Percentiles rank a stretch among this genome's conserved stretches.
phyloP scores from a whole-genome alignment of 2,113 vertebrate genomes.

The Dendropsophus ebraccatus region DNA sequence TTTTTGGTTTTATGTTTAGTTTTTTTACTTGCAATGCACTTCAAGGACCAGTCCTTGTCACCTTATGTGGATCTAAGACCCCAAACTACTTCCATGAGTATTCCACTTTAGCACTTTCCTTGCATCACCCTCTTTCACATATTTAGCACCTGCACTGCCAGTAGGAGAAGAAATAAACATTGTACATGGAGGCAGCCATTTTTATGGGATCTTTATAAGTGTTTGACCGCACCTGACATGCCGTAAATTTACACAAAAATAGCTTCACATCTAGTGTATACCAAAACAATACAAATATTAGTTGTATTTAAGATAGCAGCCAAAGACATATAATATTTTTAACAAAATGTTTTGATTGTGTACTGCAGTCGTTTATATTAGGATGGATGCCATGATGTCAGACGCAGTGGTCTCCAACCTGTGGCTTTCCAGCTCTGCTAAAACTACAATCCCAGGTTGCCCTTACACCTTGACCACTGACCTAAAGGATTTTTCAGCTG shows the following conservation, averaged over 20 bases:
- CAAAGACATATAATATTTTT: background rate
- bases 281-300: too few relatives aligned
- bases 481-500: background rate
- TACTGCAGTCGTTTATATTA: background rate
- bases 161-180: background rate
- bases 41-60: background rate
- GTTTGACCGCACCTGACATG: background rate
- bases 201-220: background rate
- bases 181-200: background rate
- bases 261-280: background rate
- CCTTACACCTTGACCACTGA: background rate
- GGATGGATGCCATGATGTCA: background rate
- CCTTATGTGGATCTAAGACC: constrained; percentile 13
- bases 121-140: background rate
- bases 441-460: background rate
- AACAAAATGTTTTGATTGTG: background rate
- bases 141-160: constrained; percentile 2
- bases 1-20: too few relatives aligned
- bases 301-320: background rate
- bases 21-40: constrained; percentile 4
- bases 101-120: background rate
- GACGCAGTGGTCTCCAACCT: background rate
- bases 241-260: background rate
- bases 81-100: background rate
- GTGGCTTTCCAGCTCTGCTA: background rate